A percentile compares a stretch with the other conserved stretches of the same genome.
phyloP scores from a whole-genome alignment of 2,888 invertebrate genomes.

The Pristionchus maxplancki region DNA sequence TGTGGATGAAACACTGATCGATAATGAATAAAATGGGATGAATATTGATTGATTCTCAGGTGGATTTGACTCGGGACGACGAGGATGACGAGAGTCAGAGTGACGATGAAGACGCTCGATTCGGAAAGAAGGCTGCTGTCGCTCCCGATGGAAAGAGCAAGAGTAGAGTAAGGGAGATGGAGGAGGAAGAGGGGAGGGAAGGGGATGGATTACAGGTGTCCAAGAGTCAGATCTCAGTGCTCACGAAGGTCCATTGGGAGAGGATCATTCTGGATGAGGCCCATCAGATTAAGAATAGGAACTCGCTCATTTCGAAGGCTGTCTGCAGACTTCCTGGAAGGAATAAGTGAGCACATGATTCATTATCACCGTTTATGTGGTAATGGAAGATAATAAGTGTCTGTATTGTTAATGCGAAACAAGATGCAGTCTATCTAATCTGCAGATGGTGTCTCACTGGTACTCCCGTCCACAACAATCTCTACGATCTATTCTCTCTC shows the following conservation, averaged over 20 bases:
- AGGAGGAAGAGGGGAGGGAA: background rate
- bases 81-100: background rate
- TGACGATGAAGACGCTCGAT: constrained; percentile 49
- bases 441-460: constrained; percentile 90
- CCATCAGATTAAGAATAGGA: constrained; percentile 89
- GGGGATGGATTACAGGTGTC: constrained; percentile 49
- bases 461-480: constrained; percentile 93
- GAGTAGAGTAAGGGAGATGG: constrained; percentile 13
- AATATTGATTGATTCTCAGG: constrained; percentile 13
- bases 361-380: background rate
- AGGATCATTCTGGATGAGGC: constrained; percentile 94
- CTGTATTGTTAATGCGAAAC: background rate
- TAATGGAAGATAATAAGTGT: too few species aligned
- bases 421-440: background rate
- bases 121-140: constrained; percentile 46
- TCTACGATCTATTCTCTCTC: constrained; percentile 83
- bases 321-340: constrained; percentile 83
- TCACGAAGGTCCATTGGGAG: constrained; percentile 86
- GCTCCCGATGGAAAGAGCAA: constrained; percentile 29
- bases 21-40: too few species aligned
- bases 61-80: constrained; percentile 7
- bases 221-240: constrained; percentile 60
- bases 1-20: background rate
- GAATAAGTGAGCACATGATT: constrained; percentile 82
- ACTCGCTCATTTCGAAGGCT: constrained; percentile 78